A percentile compares a stretch with the other conserved stretches of the same genome.
Conservation (phyloP, 2,113 vertebrate species). For the Empidonax traillii region DNA sequence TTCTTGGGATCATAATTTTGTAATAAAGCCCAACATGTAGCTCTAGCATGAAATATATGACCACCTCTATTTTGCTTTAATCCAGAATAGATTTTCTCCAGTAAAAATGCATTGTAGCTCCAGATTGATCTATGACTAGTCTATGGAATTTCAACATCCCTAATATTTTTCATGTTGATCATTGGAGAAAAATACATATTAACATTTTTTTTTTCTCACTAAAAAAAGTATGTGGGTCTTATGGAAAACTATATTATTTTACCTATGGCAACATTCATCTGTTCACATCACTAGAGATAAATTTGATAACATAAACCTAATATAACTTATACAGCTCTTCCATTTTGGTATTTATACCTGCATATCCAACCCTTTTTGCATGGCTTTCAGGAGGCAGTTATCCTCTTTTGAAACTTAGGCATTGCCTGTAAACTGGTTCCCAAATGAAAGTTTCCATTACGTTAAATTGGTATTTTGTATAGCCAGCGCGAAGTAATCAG, state of each 20-base stretch:
- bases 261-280: not conserved
- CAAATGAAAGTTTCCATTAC: slow-evolving; percentile 45
- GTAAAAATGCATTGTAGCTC: not conserved
- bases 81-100: not conserved
- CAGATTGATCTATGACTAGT: not conserved
- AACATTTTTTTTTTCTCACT: not conserved
- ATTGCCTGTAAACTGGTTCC: not conserved
- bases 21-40: not conserved
- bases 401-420: not conserved
- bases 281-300: not conserved
- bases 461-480: slow-evolving; percentile 50
- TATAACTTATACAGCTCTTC: not conserved
- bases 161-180: not conserved
- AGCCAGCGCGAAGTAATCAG: slow-evolving; percentile 49
- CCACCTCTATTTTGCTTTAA: not conserved
- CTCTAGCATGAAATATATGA: not conserved
- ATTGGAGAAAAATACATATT: not conserved
- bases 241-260: not conserved
- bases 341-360: not conserved
- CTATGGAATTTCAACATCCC: not conserved
- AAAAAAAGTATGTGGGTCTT: not conserved
- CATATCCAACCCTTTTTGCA: not conserved
- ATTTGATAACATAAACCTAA: not conserved
- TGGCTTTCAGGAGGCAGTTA: not conserved
- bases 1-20: slow-evolving; percentile 5